phyloP scores from a whole-genome alignment of 2,113 vertebrate species.

The Lophochroa leadbeateri region DNA sequence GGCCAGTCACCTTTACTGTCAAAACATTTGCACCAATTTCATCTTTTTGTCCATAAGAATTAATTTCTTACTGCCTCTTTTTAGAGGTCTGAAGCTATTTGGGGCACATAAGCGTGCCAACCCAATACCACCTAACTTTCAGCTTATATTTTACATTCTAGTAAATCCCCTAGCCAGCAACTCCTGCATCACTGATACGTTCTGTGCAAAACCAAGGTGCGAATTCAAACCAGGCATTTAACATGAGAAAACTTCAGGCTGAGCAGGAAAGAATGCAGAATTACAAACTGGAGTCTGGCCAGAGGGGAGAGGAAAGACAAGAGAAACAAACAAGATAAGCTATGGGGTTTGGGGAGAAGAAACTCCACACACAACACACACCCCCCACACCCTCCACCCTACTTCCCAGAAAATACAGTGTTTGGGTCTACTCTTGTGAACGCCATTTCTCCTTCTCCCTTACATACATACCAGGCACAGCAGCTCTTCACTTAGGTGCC shows the following conservation, averaged over 20 bases:
- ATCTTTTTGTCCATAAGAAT: neutral
- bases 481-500: neutral
- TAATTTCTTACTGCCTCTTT: constrained; percentile 9
- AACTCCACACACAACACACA: neutral
- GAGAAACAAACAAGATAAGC: constrained; percentile 1
- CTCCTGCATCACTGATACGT: neutral
- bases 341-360: neutral
- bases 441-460: neutral
- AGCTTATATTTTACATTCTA: neutral
- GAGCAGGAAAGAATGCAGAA: constrained; percentile 22
- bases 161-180: neutral
- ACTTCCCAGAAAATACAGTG: neutral
- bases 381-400: neutral
- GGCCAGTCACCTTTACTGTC: constrained; percentile 1
- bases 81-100: constrained; percentile 14
- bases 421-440: neutral
- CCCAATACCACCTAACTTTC: neutral
- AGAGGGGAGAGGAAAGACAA: neutral
- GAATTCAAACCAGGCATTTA: neutral
- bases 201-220: neutral
- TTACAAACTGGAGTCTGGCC: neutral
- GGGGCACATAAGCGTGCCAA: neutral
- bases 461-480: neutral
- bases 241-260: neutral
- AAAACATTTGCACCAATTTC: constrained; percentile 50